These are phyloP conservation scores for Syrista parreyssii DNA, from an alignment of 2,888 invertebrate species.

Conservation along the genomic window DNA sequence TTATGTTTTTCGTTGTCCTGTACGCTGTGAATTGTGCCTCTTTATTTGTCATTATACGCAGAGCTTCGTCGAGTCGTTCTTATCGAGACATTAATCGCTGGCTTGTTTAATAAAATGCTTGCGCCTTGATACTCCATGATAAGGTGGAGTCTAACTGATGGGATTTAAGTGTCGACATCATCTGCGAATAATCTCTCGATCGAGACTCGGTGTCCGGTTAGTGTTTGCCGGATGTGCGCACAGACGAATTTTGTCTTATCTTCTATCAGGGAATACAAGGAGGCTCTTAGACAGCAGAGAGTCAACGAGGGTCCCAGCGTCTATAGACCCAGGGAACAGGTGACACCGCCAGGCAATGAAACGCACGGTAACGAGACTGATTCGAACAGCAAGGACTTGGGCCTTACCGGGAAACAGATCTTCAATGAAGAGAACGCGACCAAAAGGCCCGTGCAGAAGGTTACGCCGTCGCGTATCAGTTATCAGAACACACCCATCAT, in stretches of 20 bases:
- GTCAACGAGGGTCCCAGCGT: constrained; percentile 79
- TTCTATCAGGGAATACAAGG: constrained; percentile 84
- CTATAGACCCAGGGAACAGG: constrained; percentile 76
- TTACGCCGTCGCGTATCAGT: constrained; percentile 79
- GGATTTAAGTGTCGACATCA: background rate
- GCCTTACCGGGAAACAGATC: constrained; percentile 48
- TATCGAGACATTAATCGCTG: background rate
- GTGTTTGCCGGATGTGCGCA: background rate
- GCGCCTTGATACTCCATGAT: background rate
- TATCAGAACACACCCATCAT: constrained; percentile 55
- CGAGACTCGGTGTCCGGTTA: background rate
- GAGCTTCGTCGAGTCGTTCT: background rate
- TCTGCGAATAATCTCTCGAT: constrained; percentile 17
- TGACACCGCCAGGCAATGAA: constrained; percentile 67
- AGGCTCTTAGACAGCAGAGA: constrained; percentile 87
- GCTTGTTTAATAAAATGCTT: background rate
- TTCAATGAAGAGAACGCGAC: constrained; percentile 65
- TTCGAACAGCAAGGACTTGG: constrained; percentile 16
- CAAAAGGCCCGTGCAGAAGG: constrained; percentile 82
- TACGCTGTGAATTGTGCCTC: background rate
- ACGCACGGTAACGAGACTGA: constrained; percentile 50
- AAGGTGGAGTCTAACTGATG: background rate
- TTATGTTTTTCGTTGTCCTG: constrained; percentile 6
- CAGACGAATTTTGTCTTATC: background rate
- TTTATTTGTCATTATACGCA: background rate